These are phyloP conservation scores for Seriola dumerili DNA, from an alignment of 2,113 vertebrate genomes.

Conservation along the genomic window DNA sequence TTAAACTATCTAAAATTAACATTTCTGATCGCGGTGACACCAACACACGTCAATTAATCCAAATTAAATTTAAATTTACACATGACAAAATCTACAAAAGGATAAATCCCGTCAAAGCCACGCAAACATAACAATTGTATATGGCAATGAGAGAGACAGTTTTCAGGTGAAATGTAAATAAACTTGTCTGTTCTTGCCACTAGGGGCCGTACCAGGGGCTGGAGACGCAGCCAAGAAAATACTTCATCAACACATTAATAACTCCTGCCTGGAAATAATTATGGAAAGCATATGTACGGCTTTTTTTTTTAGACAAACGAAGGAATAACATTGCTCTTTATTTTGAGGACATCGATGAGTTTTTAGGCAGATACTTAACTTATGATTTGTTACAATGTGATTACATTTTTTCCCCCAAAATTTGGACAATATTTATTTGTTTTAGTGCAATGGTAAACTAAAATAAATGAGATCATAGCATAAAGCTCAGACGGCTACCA, in stretches of 20 bases:
- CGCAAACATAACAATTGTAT: neutral
- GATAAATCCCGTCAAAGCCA: neutral
- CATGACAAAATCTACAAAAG: neutral
- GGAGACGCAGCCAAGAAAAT: slow-evolving; percentile 33
- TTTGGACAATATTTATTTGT: neutral
- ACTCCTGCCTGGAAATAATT: neutral
- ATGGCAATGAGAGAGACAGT: neutral
- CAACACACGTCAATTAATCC: neutral
- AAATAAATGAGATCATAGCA: neutral
- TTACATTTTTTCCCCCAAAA: neutral
- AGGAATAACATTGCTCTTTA: neutral
- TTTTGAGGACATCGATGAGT: fast-evolving
- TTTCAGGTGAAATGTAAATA: slow-evolving; percentile 25
- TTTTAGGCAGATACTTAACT: neutral
- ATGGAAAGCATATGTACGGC: neutral
- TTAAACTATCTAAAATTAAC: neutral
- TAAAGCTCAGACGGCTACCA: neutral
- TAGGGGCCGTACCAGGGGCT: slow-evolving; percentile 84
- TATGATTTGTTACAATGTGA: neutral
- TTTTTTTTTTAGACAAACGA: neutral
- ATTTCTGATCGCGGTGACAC: neutral
- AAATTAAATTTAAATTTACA: neutral
- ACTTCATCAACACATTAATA: slow-evolving; percentile 23
- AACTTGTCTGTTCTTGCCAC: slow-evolving; percentile 72
- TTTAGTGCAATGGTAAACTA: neutral